Evolutionary conservation across 2,797 vertebrate genomes (phyloP).

Genomic region (Poliocrania exsul): DNA sequence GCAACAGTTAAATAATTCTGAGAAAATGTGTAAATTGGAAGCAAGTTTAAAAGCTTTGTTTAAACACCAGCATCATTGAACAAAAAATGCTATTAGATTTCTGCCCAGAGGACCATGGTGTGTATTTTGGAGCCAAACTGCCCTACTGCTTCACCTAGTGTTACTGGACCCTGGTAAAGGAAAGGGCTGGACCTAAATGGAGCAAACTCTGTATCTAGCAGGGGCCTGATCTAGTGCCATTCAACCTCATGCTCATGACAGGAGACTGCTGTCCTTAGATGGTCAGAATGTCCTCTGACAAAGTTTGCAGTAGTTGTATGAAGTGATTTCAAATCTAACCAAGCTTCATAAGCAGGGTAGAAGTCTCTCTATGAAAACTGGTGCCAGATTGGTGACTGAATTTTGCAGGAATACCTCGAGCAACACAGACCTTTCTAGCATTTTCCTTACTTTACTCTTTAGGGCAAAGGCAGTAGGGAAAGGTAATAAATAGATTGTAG

Average conservation of each 20-base stretch:
- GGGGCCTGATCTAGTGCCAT: no score
- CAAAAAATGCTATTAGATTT: not conserved
- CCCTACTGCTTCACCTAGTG: not conserved
- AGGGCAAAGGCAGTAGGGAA: not conserved
- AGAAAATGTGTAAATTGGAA: not conserved
- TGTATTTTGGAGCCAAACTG: not conserved
- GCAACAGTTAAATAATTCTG: not conserved
- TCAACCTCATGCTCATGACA: not conserved
- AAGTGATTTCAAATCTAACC: not conserved
- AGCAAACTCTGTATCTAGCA: not conserved
- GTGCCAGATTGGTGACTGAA: not conserved
- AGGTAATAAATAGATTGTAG: not conserved
- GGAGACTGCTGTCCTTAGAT: not conserved
- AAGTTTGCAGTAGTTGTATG: not conserved
- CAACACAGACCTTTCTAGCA: accelerated
- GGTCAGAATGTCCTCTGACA: not conserved
- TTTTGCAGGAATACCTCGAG: not conserved
- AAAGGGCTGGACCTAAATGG: not conserved
- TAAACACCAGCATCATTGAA: not conserved
- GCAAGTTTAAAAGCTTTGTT: not conserved
- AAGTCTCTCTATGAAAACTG: not conserved
- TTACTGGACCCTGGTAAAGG: not conserved
- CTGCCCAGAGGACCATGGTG: accelerated
- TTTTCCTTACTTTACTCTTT: not conserved
- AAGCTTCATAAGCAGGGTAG: not conserved